phyloP scores from a whole-genome alignment of 2,113 vertebrate genomes.

The Chrysemys picta region DNA sequence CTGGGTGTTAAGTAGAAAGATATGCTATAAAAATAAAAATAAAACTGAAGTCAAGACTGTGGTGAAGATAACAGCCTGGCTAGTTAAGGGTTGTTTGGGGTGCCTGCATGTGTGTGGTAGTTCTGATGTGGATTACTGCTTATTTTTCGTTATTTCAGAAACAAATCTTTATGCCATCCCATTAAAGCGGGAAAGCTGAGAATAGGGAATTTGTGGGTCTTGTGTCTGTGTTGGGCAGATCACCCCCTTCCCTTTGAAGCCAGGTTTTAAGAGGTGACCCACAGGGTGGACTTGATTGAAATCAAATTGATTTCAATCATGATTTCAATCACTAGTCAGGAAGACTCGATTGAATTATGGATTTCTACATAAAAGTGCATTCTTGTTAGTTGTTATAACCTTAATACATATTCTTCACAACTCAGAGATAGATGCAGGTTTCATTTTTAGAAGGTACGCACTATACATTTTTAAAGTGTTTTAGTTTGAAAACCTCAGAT shows the following conservation, averaged over 20 bases:
- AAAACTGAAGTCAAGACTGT: neutral
- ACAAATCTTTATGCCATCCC: neutral
- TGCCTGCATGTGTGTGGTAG: conserved; percentile 52
- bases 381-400: too few relatives aligned
- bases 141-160: neutral
- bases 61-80: neutral
- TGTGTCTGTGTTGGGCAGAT: neutral
- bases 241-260: conserved; percentile 13
- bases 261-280: neutral
- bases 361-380: too few relatives aligned
- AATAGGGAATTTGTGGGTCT: conserved; percentile 12
- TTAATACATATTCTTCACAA: too few relatives aligned
- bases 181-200: conserved; percentile 26
- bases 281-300: too few relatives aligned
- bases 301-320: too few relatives aligned
- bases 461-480: too few relatives aligned
- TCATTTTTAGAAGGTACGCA: too few relatives aligned
- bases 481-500: too few relatives aligned
- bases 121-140: conserved; percentile 46
- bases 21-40: neutral
- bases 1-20: neutral
- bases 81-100: conserved; percentile 18
- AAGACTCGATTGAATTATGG: too few relatives aligned
- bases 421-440: too few relatives aligned
- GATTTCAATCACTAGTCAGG: too few relatives aligned